These are phyloP conservation scores for Drosophila parthenogenetica DNA, from an alignment of 2,888 invertebrate genomes.

Conservation along the genomic window DNA sequence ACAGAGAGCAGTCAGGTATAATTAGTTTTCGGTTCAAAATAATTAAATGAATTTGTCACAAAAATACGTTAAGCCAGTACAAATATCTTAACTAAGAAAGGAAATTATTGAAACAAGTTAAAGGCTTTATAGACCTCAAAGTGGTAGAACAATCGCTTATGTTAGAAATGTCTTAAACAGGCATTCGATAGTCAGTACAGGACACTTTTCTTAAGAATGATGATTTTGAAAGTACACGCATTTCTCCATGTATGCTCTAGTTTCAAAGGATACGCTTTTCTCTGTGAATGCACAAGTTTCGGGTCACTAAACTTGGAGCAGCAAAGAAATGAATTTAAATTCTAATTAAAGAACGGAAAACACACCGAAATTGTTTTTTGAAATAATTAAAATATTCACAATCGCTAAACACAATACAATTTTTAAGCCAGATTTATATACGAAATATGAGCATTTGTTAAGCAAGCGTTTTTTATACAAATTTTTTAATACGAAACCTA, in stretches of 20 bases:
- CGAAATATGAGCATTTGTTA: constrained; percentile 65
- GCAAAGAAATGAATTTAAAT: constrained; percentile 26
- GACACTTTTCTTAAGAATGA: too few relatives aligned
- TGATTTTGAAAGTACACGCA: too few relatives aligned
- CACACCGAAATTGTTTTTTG: constrained; percentile 49
- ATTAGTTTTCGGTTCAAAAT: neutral
- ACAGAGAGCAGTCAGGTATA: neutral
- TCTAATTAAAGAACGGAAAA: constrained; percentile 19
- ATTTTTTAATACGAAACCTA: constrained; percentile 71
- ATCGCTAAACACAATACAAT: constrained; percentile 41
- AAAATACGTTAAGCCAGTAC: neutral
- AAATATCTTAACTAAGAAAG: too few relatives aligned
- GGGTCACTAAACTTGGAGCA: constrained; percentile 21
- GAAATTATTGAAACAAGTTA: too few relatives aligned
- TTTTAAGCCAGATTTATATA: constrained; percentile 69
- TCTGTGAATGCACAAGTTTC: neutral
- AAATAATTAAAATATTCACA: constrained; percentile 31
- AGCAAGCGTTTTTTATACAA: constrained; percentile 71
- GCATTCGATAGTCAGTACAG: too few relatives aligned
- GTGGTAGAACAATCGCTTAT: too few relatives aligned
- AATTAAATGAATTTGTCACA: too few relatives aligned
- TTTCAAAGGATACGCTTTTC: neutral
- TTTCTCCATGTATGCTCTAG: neutral
- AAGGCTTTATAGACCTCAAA: too few relatives aligned
- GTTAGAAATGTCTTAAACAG: too few relatives aligned